These are phyloP conservation scores for Orthonyx spaldingii DNA, from an alignment of 2,113 vertebrate genomes.

Conservation along the genomic window DNA sequence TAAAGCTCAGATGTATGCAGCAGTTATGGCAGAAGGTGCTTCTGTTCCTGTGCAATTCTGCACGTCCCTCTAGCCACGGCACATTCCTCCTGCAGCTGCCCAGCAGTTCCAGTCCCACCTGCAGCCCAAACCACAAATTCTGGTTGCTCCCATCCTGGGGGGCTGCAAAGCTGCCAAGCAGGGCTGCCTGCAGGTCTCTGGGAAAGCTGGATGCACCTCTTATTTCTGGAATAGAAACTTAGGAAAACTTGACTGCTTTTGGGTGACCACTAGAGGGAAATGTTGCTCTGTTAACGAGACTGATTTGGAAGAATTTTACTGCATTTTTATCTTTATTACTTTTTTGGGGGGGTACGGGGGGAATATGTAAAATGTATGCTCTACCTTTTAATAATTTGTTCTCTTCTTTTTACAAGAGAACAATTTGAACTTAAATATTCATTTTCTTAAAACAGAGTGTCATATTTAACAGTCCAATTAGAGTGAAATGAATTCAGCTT, in stretches of 20 bases:
- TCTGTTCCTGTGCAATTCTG: too few species aligned
- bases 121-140: accelerated
- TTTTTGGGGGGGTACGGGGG: too few species aligned
- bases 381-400: neutral
- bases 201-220: accelerated
- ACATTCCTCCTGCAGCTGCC: neutral
- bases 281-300: slow-evolving; percentile 64
- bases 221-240: accelerated
- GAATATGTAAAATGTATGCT: neutral
- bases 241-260: neutral
- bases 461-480: neutral
- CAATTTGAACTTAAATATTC: neutral
- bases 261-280: slow-evolving; percentile 72
- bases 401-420: neutral
- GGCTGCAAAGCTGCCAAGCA: accelerated
- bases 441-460: neutral
- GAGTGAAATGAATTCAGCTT: neutral
- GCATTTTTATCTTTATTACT: neutral
- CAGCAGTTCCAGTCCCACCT: neutral
- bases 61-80: neutral
- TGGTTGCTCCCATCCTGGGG: too few species aligned
- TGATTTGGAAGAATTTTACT: accelerated
- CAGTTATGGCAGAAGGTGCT: neutral
- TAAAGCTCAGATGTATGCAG: accelerated
- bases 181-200: accelerated